Evolutionary conservation across 1,140 invertebrate genomes (phyloP), one percentile per base, ranked within the genome.

Genomic region (Fopius arisanus): DNA sequence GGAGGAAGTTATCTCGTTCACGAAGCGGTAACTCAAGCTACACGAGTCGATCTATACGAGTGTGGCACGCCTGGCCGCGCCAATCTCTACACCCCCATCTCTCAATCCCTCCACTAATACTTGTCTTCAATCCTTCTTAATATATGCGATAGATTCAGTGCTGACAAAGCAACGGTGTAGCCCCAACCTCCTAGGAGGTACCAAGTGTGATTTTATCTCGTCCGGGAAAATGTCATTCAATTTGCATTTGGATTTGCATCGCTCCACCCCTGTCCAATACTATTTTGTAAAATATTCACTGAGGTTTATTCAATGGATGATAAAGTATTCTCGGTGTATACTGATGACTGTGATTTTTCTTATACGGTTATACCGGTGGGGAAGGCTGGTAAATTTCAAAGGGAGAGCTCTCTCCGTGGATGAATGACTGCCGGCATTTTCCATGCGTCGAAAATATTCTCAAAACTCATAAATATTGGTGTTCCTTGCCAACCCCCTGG

Each of bases 1-100:
- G 62, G 16, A 65, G 26, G 28, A 65, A 65, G 62, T 65, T 65
- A 65, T 65, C 62, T 65, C 62, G 26, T 65, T 65, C 26, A 19
- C 62, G 28, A 65, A 28, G n/a, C 62, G 2, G 62, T 65, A 65
- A 65, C 62, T 65, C 62, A 31, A 10, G 62, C 29, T 16, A 9
- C 28, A 29, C 28, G 62, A 65, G 26, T 33, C 62, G 62, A 65
- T 65, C 26, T 65, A 31, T 65, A 65, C 28, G 62, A 65, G 26
- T 65, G 26, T 65, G 62, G 62, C 62, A 65, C 62, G 62, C 26
- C 62, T 19, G 29, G 29, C 6, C 29, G 62, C 29, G 62, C 62
- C 62, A 29, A 65, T 65, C 62, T 65, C 10, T 65, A 14, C 29
- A 33, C 29, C 26, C 29, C n/a, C 28, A 29, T 65, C n/a, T 65